phyloP scores from a whole-genome alignment of 1,140 invertebrate species.

The Megathymus violae region DNA sequence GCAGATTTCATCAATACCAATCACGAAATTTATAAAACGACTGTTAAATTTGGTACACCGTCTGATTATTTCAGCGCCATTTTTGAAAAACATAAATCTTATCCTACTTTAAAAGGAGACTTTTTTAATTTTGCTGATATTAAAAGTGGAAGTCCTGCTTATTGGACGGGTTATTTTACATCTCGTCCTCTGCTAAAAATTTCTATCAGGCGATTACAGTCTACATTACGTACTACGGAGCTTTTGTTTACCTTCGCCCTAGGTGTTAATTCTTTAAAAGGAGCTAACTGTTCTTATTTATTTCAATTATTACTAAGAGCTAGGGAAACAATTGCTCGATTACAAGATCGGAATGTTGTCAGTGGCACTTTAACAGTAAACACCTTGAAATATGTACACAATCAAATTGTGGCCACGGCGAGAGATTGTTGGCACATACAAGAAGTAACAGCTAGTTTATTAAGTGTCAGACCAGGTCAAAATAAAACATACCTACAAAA shows the following conservation, averaged over 20 bases:
- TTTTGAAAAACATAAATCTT: conserved; percentile 81
- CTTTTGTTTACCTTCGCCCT: conserved; percentile 91
- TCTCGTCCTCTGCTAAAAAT: conserved; percentile 94
- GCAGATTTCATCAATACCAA: conserved; percentile 91
- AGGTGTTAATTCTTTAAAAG: conserved; percentile 85
- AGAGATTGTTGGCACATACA: conserved; percentile 75
- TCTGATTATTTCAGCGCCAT: conserved; percentile 91
- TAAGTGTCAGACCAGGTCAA: conserved; percentile 76
- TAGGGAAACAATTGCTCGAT: conserved; percentile 85
- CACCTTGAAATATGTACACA: conserved; percentile 55
- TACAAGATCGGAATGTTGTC: conserved; percentile 66
- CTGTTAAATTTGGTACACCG: conserved; percentile 92
- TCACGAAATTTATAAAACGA: conserved; percentile 87
- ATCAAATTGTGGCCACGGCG: conserved; percentile 52
- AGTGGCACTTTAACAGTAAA: conserved; percentile 59
- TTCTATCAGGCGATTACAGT: conserved; percentile 90
- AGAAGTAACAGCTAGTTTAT: conserved; percentile 60
- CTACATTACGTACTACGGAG: conserved; percentile 90
- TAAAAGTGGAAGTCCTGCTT: conserved; percentile 90
- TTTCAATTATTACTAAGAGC: conserved; percentile 87
- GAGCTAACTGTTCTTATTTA: conserved; percentile 78
- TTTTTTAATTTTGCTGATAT: conserved; percentile 96
- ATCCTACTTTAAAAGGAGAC: conserved; percentile 91
- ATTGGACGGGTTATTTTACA: conserved; percentile 96
- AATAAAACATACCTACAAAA: conserved; percentile 88